These are phyloP conservation scores for Sceloporus undulatus DNA, from an alignment of 2,113 vertebrate genomes.

Conservation along the genomic window DNA sequence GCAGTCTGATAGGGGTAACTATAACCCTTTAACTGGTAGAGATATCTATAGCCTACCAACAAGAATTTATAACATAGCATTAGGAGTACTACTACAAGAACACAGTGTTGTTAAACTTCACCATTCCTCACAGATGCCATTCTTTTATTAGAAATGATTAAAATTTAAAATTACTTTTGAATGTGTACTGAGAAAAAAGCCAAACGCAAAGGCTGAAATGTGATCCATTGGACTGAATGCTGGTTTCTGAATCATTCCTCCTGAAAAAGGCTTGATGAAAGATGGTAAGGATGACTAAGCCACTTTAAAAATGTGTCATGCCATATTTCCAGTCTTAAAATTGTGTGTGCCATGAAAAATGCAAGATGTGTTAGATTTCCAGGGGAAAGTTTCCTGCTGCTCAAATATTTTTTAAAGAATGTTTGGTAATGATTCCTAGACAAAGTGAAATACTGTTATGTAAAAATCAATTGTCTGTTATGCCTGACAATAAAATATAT, in stretches of 20 bases:
- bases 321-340: slow-evolving; percentile 74
- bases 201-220: slow-evolving; percentile 34
- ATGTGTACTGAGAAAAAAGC: slow-evolving; percentile 13
- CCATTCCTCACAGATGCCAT: neutral
- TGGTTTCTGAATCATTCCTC: slow-evolving; percentile 61
- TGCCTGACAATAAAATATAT: neutral
- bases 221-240: slow-evolving; percentile 24
- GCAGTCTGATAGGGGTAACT: neutral
- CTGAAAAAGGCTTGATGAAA: slow-evolving; percentile 50
- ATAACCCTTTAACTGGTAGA: neutral
- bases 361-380: slow-evolving; percentile 61
- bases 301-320: slow-evolving; percentile 61
- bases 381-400: neutral
- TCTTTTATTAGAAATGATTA: neutral
- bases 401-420: neutral
- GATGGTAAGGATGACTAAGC: slow-evolving; percentile 68
- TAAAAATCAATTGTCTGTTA: neutral
- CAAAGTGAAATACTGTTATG: neutral
- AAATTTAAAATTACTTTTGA: slow-evolving; percentile 1
- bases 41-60: neutral
- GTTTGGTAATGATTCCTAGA: neutral
- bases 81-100: neutral
- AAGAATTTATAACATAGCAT: neutral
- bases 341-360: slow-evolving; percentile 67
- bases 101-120: neutral